These are phyloP conservation scores for Harpalus rubripes DNA, from an alignment of 2,888 invertebrate genomes.

Conservation along the genomic window DNA sequence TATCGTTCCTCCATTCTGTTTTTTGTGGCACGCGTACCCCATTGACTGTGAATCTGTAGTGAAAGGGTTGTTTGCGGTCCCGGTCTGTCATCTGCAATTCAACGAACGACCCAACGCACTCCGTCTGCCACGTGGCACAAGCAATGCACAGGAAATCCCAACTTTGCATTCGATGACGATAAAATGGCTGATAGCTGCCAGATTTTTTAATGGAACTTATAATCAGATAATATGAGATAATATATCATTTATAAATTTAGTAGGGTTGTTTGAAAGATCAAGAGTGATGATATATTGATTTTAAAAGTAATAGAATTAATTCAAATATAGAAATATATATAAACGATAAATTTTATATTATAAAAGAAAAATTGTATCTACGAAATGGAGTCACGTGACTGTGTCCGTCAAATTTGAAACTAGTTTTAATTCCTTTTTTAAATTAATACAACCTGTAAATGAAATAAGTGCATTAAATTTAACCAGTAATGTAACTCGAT, in stretches of 20 bases:
- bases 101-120: conserved; percentile 72
- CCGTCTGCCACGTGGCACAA: conserved; percentile 72
- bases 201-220: conserved; percentile 9
- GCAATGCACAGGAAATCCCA: conserved; percentile 70
- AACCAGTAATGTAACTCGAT: too few relatives aligned
- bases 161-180: conserved; percentile 71
- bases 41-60: background rate
- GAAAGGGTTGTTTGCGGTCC: conserved; percentile 72
- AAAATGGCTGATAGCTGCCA: conserved; percentile 72
- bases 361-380: too few relatives aligned
- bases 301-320: too few relatives aligned
- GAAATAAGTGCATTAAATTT: too few relatives aligned
- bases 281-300: too few relatives aligned
- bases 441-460: too few relatives aligned
- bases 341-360: too few relatives aligned
- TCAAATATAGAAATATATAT: too few relatives aligned
- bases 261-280: too few relatives aligned
- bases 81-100: conserved; percentile 74
- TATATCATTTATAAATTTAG: conserved; percentile 1
- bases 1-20: background rate
- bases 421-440: too few relatives aligned
- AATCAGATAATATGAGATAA: conserved; percentile 2
- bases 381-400: too few relatives aligned
- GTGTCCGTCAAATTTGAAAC: too few relatives aligned
- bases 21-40: conserved; percentile 16